Evolutionary conservation across 2,113 vertebrate species (phyloP), one percentile per base, ranked within the genome.

Genomic region (Acrocephalus kingi): DNA sequence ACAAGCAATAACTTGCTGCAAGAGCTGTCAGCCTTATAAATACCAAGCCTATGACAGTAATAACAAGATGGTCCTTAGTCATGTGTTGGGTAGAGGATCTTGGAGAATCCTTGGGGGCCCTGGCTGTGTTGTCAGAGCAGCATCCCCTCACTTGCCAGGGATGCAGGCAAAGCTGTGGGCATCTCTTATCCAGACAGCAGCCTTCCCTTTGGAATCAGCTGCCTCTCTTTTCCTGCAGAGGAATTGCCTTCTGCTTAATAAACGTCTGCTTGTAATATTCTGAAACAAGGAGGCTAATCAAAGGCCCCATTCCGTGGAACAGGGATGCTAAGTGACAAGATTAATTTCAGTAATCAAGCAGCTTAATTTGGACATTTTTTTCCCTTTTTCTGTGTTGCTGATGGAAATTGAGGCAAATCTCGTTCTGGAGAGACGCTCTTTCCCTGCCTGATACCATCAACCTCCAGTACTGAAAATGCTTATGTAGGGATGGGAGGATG

Each of bases 331-430:
- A 98, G 96, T 97, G 98, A 98, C 98, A 98, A 98, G 98, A 98
- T 98, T 98, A 98, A 98, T 98, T 98, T 98, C 97, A 89, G 97
- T 98, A 98, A 98, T 98, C 97, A 98, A 97, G 98, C 89, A 96
- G 97, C 97, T 97, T 98, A 98, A 98, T 98, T 98, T 98, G 96
- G 97, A 97, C 97, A 78, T 90, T 98, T 97, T 82, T 84, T 51
- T 3, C 46, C 14, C 33, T 62, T 91, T 88, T 94, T 94, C 87
- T 97, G 88, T 97, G 94, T 96, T 96, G 95, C 97, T 98, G 96
- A 98, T 97, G 96, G 97, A 98, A 98, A 98, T 97, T 94, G 96
- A 98, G 95, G 96, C 91, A 96, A 83, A 97, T 97, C 96, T 97
- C 39, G 18, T 97, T 75, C 84, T 97, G 92, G 92, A 93, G 94